Evolutionary conservation across 2,113 vertebrate genomes (phyloP).

Genomic region (Phyllopteryx taeniolatus): DNA sequence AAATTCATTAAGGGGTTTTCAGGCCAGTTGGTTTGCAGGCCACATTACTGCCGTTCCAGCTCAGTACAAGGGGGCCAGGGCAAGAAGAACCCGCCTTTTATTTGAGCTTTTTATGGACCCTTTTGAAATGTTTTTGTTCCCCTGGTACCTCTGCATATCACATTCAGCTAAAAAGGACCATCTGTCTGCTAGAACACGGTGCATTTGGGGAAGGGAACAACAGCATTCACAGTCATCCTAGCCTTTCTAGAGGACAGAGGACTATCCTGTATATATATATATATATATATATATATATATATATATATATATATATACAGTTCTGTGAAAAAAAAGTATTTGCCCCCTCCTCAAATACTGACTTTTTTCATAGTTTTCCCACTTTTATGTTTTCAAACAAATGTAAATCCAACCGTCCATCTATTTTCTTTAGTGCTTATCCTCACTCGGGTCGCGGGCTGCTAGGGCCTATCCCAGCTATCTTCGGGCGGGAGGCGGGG

Average conservation of each 20-base stretch:
- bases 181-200: slow-evolving; percentile 77
- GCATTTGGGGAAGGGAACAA: slow-evolving; percentile 76
- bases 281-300: too few relatives aligned
- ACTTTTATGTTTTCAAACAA: too few relatives aligned
- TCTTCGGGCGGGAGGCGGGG: too few relatives aligned
- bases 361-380: too few relatives aligned
- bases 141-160: slow-evolving; percentile 77
- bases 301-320: too few relatives aligned
- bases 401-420: too few relatives aligned
- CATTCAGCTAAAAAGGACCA: slow-evolving; percentile 88
- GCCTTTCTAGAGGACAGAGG: slow-evolving; percentile 35
- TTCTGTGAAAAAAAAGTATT: too few relatives aligned
- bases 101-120: slow-evolving; percentile 74
- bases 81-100: slow-evolving; percentile 79
- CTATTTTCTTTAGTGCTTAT: too few relatives aligned
- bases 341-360: too few relatives aligned
- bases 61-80: slow-evolving; percentile 79
- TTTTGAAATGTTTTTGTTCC: slow-evolving; percentile 75
- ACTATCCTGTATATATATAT: too few relatives aligned
- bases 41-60: slow-evolving; percentile 89
- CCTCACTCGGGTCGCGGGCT: too few relatives aligned
- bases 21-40: slow-evolving; percentile 78
- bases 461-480: too few relatives aligned
- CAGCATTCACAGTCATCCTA: slow-evolving; percentile 78
- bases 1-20: slow-evolving; percentile 88